Base-by-base conservation (phyloP, 2,797 vertebrate species). In the Oreortyx pictus region DNA sequence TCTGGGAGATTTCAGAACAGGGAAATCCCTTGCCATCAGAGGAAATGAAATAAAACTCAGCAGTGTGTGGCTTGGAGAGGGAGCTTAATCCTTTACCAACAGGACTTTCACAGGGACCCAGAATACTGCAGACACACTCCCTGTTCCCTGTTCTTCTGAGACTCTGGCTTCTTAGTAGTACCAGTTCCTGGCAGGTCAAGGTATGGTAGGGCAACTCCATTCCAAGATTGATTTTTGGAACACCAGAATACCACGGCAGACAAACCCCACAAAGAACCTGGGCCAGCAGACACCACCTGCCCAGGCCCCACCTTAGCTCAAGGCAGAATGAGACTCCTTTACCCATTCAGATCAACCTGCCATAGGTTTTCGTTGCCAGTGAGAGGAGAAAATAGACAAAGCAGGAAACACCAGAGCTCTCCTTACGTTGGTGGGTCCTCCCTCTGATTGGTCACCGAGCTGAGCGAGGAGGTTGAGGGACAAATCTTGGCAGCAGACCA, bases 401-500 rank as follows among this genome's bases (percentile, higher is more conserved):
- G 35, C 60, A 65, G 56, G 22, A 62, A 20, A 50, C 0, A 15
- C 5, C 41, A 86, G 86, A 83, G 65, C 39, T 90, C 46, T 65
- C 91, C 98, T 35, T 98, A 99, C 99, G 0, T 99, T 99, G 90
- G 99, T 99, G 61, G 97, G 98, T 82, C 98, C 97, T 47, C 97
- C 98, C 72, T 99, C 98, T 0, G 96, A 91, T 75, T 97, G 98
- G 91, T 99, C 98, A 5, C 96, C 98, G 47, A 99, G 95, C 56
- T 98, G 99, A 93, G 98, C 98, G 22, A 99, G 98, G 62, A 99
- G 98, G 93, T 98, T 98, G 97, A 99, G 99, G 86, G 98, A 98
- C 95, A 99, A 97, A 92, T 99, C 98, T 33, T 99, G 98, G 96
- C 99, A 99, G 95, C 97, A 98, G 92, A 99, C 98, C 96, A 99